These are phyloP conservation scores for Stenodema calcarata DNA, from an alignment of 2,888 invertebrate species.

Conservation along the genomic window DNA sequence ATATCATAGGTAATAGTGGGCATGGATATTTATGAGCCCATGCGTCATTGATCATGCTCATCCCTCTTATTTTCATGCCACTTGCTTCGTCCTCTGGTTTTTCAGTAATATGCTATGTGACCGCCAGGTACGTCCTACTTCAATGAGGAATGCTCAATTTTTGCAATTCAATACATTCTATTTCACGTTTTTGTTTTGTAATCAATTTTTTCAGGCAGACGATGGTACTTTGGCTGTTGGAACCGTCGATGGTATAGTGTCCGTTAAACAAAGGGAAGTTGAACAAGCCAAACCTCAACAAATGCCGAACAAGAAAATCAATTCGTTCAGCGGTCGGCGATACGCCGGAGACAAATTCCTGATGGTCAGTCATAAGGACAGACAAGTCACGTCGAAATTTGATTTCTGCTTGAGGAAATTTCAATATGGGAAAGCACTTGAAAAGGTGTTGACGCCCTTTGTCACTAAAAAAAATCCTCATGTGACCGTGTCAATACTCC, in stretches of 20 bases:
- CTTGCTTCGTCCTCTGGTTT: too few species aligned
- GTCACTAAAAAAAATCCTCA: conserved; percentile 74
- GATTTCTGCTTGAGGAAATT: conserved; percentile 80
- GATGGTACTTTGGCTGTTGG: conserved; percentile 90
- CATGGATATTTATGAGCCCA: too few species aligned
- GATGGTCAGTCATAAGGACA: conserved; percentile 41
- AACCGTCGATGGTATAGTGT: conserved; percentile 90
- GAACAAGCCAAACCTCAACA: neutral
- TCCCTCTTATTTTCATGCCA: too few species aligned
- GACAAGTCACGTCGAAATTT: conserved; percentile 63
- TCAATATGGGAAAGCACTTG: conserved; percentile 81
- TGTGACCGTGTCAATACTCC: conserved; percentile 78
- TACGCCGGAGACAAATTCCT: conserved; percentile 58
- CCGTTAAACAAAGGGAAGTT: conserved; percentile 77
- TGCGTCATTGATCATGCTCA: too few species aligned
- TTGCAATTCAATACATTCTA: too few species aligned
- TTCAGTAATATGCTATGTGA: too few species aligned
- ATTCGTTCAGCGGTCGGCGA: conserved; percentile 9
- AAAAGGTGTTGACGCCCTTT: conserved; percentile 70
- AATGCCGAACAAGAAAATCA: conserved; percentile 10
- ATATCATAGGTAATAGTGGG: too few species aligned
- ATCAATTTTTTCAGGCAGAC: conserved; percentile 62
- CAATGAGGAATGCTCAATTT: too few species aligned
- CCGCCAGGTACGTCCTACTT: too few species aligned
- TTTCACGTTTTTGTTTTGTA: too few species aligned